Evolutionary conservation across 2,113 vertebrate species (phyloP).

Genomic region (Nerophis lumbriciformis): DNA sequence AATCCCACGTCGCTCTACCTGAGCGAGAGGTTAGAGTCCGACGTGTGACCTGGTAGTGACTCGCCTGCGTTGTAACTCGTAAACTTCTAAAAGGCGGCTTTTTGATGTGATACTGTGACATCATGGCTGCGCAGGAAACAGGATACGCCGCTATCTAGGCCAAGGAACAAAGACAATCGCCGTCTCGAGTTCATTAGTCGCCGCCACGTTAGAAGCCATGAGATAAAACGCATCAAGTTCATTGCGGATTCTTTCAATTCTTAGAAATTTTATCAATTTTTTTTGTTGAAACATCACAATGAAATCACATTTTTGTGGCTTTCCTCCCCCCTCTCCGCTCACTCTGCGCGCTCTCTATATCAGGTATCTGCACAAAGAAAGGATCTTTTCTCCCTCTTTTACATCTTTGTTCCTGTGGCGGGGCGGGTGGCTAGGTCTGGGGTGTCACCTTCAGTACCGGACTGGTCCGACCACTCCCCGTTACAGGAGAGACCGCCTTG

Average conservation of each 20-base stretch:
- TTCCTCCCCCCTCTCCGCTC: slow-evolving; percentile 52
- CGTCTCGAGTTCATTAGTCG: slow-evolving; percentile 22
- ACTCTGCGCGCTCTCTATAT: slow-evolving; percentile 12
- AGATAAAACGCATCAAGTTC: slow-evolving; percentile 21
- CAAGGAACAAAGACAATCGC: slow-evolving; percentile 47
- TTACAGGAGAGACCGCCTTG: not conserved
- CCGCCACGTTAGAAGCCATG: slow-evolving; percentile 33
- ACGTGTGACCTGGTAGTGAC: slow-evolving; percentile 12
- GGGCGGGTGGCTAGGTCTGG: slow-evolving; percentile 54
- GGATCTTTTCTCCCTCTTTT: slow-evolving; percentile 70
- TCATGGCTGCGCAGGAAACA: slow-evolving; percentile 20
- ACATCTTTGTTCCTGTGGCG: slow-evolving; percentile 68
- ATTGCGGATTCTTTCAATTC: not conserved
- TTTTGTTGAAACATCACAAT: not conserved
- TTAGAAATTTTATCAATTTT: slow-evolving; percentile 16
- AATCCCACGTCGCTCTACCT: not conserved
- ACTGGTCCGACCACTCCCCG: slow-evolving; percentile 64
- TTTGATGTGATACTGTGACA: slow-evolving; percentile 12
- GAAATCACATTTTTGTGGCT: slow-evolving; percentile 34
- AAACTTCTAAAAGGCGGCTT: slow-evolving; percentile 7
- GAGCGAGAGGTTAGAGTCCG: not conserved
- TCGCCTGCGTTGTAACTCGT: slow-evolving; percentile 13
- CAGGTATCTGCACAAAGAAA: slow-evolving; percentile 76
- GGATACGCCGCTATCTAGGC: slow-evolving; percentile 49
- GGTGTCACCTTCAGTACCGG: slow-evolving; percentile 45